These are phyloP conservation scores for Pomatostomus ruficeps DNA, from an alignment of 2,113 vertebrate species.

Conservation along the genomic window DNA sequence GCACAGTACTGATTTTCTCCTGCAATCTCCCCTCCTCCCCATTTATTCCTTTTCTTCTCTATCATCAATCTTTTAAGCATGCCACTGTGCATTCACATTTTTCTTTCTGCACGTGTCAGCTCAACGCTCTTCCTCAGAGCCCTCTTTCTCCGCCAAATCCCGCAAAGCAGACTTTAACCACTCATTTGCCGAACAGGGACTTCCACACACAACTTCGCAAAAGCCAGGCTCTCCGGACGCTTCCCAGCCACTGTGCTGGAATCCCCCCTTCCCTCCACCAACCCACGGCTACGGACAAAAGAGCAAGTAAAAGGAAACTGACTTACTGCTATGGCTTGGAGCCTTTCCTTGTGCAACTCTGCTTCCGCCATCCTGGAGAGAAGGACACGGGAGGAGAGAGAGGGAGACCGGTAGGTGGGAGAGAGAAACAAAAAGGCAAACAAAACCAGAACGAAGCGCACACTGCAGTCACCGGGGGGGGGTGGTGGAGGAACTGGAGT, in stretches of 20 bases:
- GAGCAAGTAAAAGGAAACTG: slow-evolving; percentile 62
- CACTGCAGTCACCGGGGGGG: slow-evolving; percentile 64
- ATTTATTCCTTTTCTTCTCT: not conserved
- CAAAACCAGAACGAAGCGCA: not conserved
- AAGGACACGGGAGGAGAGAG: slow-evolving; percentile 68
- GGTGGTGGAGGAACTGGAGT: slow-evolving; percentile 5
- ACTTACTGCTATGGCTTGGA: slow-evolving; percentile 98
- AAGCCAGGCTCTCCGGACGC: not conserved
- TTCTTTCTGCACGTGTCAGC: slow-evolving; percentile 33
- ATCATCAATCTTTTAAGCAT: slow-evolving; percentile 22
- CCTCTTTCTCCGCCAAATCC: slow-evolving; percentile 7
- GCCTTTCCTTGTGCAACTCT: slow-evolving; percentile 95
- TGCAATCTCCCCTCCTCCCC: not conserved
- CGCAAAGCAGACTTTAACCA: slow-evolving; percentile 17
- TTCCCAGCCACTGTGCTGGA: not conserved
- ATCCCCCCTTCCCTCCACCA: not conserved
- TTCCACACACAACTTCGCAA: slow-evolving; percentile 23
- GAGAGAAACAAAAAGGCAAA: not conserved
- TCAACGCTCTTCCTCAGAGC: not conserved
- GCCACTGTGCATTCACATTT: slow-evolving; percentile 3
- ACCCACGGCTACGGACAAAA: slow-evolving; percentile 42
- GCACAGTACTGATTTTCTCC: not conserved
- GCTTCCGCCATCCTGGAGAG: slow-evolving; percentile 95
- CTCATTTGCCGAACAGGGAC: not conserved
- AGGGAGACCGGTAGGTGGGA: not conserved